A percentile compares a stretch with the other conserved stretches of the same genome.
Conservation (phyloP, 2,797 vertebrate species). For the Phrynocephalus forsythii region DNA sequence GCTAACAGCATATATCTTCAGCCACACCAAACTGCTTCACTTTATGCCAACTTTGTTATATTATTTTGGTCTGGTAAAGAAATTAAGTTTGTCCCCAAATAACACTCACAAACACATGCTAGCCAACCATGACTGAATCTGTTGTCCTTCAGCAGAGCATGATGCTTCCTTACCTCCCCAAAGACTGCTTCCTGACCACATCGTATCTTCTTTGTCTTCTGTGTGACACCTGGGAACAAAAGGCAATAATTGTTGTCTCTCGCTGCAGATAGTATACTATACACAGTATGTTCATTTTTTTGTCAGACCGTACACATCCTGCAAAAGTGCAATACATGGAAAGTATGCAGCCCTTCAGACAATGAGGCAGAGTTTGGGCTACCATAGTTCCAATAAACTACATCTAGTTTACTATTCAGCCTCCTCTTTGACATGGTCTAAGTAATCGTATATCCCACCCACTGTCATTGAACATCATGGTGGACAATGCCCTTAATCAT, state of each 20-base stretch:
- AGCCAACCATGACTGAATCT: not conserved
- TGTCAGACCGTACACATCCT: not conserved
- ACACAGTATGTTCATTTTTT: not conserved
- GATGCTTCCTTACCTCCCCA: conserved; percentile 83
- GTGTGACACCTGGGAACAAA: conserved; percentile 83
- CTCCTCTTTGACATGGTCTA: too few relatives aligned
- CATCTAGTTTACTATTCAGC: too few relatives aligned
- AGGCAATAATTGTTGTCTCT: not conserved
- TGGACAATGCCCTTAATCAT: too few relatives aligned
- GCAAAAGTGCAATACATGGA: not conserved
- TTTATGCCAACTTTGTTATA: not conserved
- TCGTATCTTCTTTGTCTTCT: conserved; percentile 87
- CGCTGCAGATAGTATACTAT: not conserved
- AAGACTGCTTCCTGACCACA: conserved; percentile 85
- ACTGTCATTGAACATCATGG: too few relatives aligned
- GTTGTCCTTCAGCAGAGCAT: too few relatives aligned
- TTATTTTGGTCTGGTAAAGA: not conserved
- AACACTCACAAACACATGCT: not conserved
- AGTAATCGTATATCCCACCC: too few relatives aligned
- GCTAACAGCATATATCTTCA: not conserved
- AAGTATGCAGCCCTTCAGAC: not conserved
- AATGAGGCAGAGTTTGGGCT: too few relatives aligned
- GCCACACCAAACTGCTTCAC: not conserved
- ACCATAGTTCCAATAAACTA: too few relatives aligned
- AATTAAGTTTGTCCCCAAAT: too few relatives aligned